Evolutionary conservation across 2,888 invertebrate genomes (phyloP).

Genomic region (Exocentrus adspersus): DNA sequence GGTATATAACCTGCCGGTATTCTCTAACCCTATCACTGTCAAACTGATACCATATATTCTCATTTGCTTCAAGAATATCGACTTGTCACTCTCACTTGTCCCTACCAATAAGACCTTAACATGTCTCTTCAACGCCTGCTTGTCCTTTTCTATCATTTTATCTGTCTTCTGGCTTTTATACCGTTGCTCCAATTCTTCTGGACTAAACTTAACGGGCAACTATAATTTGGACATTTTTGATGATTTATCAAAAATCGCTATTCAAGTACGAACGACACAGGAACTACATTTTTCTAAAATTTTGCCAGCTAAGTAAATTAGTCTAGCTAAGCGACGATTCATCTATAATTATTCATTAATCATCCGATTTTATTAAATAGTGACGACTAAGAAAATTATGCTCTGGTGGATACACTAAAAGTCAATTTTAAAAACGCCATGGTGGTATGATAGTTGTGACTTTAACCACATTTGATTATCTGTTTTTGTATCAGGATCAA

Average conservation of each 20-base stretch:
- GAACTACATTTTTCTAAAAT: too few species aligned
- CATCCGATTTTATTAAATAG: too few species aligned
- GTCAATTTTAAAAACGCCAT: too few species aligned
- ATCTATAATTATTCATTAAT: too few species aligned
- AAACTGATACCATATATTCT: slow-evolving; percentile 90
- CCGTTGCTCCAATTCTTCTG: slow-evolving; percentile 88
- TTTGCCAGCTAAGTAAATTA: too few species aligned
- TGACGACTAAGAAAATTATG: too few species aligned
- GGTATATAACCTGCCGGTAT: slow-evolving; percentile 93
- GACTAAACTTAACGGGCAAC: slow-evolving; percentile 83
- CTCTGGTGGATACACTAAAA: too few species aligned
- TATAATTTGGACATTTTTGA: slow-evolving; percentile 73
- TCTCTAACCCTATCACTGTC: slow-evolving; percentile 88
- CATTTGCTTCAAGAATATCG: slow-evolving; percentile 96
- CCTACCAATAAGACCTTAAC: slow-evolving; percentile 91
- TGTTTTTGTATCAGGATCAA: too few species aligned
- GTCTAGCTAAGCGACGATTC: too few species aligned
- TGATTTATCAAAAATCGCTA: slow-evolving; percentile 31
- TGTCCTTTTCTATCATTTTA: slow-evolving; percentile 85
- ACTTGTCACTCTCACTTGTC: slow-evolving; percentile 91
- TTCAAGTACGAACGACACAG: too few species aligned
- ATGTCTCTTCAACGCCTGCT: slow-evolving; percentile 83
- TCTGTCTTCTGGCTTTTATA: slow-evolving; percentile 89
- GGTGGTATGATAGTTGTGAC: too few species aligned
- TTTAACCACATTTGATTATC: too few species aligned